These are phyloP conservation scores for Neosalanx taihuensis DNA, from an alignment of 2,797 vertebrate species.

Conservation along the genomic window DNA sequence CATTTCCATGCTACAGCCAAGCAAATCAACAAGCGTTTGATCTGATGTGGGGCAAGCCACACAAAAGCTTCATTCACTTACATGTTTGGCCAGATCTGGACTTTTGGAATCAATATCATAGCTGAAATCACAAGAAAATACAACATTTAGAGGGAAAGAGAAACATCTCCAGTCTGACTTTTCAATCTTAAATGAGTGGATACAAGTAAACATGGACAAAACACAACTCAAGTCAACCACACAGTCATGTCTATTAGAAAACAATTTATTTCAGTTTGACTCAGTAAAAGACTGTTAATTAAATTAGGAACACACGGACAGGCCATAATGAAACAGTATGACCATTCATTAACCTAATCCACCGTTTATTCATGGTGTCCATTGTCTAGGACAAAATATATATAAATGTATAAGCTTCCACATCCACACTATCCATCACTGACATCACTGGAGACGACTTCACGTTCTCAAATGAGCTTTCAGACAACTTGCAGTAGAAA, in stretches of 20 bases:
- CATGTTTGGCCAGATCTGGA: constrained; percentile 92
- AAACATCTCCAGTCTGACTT: background rate
- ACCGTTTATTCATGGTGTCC: constrained; percentile 49
- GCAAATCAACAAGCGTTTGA: background rate
- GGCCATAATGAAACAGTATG: background rate
- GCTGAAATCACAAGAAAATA: constrained; percentile 69
- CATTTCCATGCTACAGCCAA: background rate
- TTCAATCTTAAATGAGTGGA: background rate
- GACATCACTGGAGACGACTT: constrained; percentile 43
- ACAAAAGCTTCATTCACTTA: constrained; percentile 70
- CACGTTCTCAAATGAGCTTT: constrained; percentile 40
- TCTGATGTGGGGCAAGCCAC: background rate
- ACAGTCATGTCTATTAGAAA: background rate
- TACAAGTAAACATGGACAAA: background rate
- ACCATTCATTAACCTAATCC: constrained; percentile 5
- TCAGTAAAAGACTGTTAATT: background rate
- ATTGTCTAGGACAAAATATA: constrained; percentile 27
- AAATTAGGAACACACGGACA: background rate
- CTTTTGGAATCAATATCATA: constrained; percentile 96
- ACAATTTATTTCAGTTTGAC: background rate
- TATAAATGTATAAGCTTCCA: constrained; percentile 30
- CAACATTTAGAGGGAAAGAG: background rate
- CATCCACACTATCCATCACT: constrained; percentile 21
- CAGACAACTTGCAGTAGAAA: constrained; percentile 58
- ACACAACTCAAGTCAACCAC: background rate